These are phyloP conservation scores for Sebastes miniatus DNA, from an alignment of 2,797 vertebrate species.

Conservation along the genomic window DNA sequence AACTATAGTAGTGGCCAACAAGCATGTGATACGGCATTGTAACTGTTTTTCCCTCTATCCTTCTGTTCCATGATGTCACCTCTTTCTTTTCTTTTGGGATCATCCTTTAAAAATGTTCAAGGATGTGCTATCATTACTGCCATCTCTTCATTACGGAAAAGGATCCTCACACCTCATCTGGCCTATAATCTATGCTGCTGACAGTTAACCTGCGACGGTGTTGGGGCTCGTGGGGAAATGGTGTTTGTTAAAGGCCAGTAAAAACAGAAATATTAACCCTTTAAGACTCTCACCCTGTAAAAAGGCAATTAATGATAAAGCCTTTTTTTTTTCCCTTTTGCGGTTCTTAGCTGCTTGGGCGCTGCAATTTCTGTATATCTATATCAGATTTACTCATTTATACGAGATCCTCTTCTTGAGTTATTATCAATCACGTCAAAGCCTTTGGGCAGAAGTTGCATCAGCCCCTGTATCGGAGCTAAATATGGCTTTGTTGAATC, in stretches of 20 bases:
- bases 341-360: background rate
- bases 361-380: background rate
- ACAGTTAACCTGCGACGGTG: background rate
- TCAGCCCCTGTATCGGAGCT: background rate
- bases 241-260: background rate
- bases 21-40: background rate
- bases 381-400: background rate
- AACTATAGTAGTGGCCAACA: background rate
- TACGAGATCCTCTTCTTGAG: background rate
- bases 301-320: background rate
- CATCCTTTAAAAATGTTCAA: background rate
- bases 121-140: background rate
- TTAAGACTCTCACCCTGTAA: background rate
- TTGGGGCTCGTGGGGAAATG: background rate
- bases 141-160: background rate
- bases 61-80: too few species aligned
- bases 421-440: background rate
- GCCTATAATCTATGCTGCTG: background rate
- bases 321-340: background rate
- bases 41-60: too few species aligned
- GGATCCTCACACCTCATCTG: background rate
- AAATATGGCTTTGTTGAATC: background rate
- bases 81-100: too few species aligned
- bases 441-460: background rate
- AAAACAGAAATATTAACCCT: background rate